phyloP scores from a whole-genome alignment of 1,140 invertebrate species.

The Nixonia krombeini region DNA sequence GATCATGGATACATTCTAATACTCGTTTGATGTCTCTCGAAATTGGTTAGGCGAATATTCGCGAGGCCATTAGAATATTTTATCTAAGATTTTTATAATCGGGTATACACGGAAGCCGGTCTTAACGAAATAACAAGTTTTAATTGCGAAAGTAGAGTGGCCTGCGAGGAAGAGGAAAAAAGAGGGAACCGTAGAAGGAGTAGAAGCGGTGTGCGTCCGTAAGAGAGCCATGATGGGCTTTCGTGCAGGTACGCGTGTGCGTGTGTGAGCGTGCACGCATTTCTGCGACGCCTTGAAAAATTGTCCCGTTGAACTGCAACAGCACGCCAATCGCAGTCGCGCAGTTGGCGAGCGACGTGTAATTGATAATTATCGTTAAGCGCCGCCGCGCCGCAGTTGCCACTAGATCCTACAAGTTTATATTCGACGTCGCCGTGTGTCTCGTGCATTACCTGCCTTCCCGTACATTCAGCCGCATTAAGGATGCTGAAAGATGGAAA shows the following conservation, averaged over 20 bases:
- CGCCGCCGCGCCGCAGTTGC: constrained; percentile 4
- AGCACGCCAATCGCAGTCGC: too few species aligned
- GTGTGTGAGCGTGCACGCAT: too few species aligned
- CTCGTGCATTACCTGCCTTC: too few species aligned
- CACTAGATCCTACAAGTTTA: constrained; percentile 12
- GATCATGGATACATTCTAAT: neutral
- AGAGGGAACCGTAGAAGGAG: constrained; percentile 49
- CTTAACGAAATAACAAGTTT: constrained; percentile 68
- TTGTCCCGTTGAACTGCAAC: too few species aligned
- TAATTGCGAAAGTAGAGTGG: constrained; percentile 63
- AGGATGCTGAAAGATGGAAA: too few species aligned
- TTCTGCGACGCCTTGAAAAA: too few species aligned
- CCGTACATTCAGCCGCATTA: too few species aligned
- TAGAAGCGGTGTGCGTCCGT: constrained; percentile 26
- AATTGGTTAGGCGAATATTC: too few species aligned
- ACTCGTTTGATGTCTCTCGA: neutral
- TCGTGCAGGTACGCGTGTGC: too few species aligned
- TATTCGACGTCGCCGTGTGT: neutral
- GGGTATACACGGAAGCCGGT: constrained; percentile 58
- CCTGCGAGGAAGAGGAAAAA: constrained; percentile 36
- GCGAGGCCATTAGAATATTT: constrained; percentile 21
- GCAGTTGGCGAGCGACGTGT: constrained; percentile 29
- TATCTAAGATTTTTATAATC: constrained; percentile 20
- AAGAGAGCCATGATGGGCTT: too few species aligned
- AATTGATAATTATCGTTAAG: constrained; percentile 53